Evolutionary conservation across 2,797 vertebrate species (phyloP).

Genomic region (Micropoecilia bifurca): DNA sequence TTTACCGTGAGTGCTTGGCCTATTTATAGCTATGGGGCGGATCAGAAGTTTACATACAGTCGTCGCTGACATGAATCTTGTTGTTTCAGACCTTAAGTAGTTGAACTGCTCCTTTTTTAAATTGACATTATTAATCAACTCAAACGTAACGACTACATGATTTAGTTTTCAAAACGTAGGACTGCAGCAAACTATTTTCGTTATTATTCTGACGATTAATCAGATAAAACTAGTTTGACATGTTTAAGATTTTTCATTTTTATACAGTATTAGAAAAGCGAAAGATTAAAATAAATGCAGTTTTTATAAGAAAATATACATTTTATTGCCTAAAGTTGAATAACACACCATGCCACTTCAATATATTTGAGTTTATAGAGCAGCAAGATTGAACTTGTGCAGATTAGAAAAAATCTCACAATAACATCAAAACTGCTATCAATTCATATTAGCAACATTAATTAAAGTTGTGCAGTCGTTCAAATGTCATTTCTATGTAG

Average conservation of each 20-base stretch:
- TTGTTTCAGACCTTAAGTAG: background rate
- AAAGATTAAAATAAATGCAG: too few species aligned
- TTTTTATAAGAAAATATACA: too few species aligned
- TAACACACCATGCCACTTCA: too few species aligned
- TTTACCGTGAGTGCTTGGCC: constrained; percentile 58
- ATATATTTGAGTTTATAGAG: background rate
- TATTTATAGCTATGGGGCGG: constrained; percentile 32
- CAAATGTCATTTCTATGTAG: background rate
- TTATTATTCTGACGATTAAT: too few species aligned
- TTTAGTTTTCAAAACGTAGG: background rate
- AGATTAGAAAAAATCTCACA: background rate
- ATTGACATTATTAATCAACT: background rate
- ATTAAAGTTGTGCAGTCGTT: background rate
- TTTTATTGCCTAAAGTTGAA: too few species aligned
- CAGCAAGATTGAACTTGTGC: background rate
- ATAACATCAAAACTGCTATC: background rate
- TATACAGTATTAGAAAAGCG: too few species aligned
- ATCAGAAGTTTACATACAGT: background rate
- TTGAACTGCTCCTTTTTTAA: background rate
- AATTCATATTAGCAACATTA: background rate
- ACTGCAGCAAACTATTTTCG: too few species aligned
- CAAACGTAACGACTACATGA: background rate
- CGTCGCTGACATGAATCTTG: background rate
- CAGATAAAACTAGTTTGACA: too few species aligned
- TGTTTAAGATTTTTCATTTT: too few species aligned